A percentile compares a stretch with the other conserved stretches of the same genome.
These are phyloP conservation scores for Melanophora roralis DNA, from an alignment of 2,888 invertebrate species.

Conservation along the genomic window DNA sequence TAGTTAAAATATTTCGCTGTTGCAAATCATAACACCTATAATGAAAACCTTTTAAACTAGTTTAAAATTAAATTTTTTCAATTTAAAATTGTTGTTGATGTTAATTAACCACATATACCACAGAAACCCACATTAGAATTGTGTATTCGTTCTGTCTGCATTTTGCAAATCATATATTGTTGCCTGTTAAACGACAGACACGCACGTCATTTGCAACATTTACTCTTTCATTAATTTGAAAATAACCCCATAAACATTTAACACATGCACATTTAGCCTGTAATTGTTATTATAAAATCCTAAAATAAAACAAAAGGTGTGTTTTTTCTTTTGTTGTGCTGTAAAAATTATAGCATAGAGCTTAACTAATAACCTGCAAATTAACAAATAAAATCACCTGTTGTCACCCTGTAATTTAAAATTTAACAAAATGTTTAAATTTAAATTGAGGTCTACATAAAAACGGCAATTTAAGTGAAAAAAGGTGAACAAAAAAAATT, in stretches of 20 bases:
- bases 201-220: background rate
- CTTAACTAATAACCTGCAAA: constrained; percentile 60
- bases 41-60: constrained; percentile 36
- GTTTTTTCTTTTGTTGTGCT: background rate
- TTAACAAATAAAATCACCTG: constrained; percentile 61
- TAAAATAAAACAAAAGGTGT: background rate
- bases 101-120: constrained; percentile 58
- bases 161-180: constrained; percentile 14
- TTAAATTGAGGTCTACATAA: constrained; percentile 47
- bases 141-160: constrained; percentile 6
- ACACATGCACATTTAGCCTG: too few species aligned
- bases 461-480: constrained; percentile 17
- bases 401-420: constrained; percentile 58
- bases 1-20: too few species aligned
- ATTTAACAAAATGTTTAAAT: constrained; percentile 58
- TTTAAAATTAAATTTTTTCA: constrained; percentile 46
- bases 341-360: background rate
- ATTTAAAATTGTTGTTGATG: constrained; percentile 42
- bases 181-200: background rate
- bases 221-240: too few species aligned
- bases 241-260: too few species aligned
- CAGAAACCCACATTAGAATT: constrained; percentile 53
- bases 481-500: background rate
- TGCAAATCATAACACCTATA: too few species aligned
- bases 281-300: background rate